Evolutionary conservation across 30 jellyfish, hydroid and myxozoan species (phyloP), one percentile per base, ranked within the genome.

Genomic region (Turritopsis dohrnii): DNA sequence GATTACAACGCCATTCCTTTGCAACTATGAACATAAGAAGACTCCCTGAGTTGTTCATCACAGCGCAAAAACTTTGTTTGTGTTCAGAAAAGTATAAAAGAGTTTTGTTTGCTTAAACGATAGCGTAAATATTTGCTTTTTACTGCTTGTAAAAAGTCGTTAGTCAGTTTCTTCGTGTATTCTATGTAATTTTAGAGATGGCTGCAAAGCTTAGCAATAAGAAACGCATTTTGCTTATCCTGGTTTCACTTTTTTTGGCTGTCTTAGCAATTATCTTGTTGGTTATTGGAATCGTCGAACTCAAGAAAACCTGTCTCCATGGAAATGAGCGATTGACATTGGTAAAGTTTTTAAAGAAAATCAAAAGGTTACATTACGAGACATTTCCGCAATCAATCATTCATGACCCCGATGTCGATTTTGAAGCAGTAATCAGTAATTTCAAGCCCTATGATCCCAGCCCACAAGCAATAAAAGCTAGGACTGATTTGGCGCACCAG

Each of bases 401-500:
- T 7, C 85, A 80, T 86, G 84, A 88, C 85, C 98, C 98, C 20
- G 95, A 85, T 54, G 89, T 79, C 1, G 84, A 83, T 1, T 69
- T 65, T 28, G 89, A 87, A 25, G 80, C 52, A 20, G 66, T 85
- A n/a, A 65, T 92, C 27, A 86, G 84, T 25, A 88, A 85, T 77
- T 88, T 88, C 81, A 85, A 80, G 30, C 97, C 96, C 52, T 93
- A 93, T 84, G 95, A 93, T 73, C 93, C 95, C 26, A 72, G 79
- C 28, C 96, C 96, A 19, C 28, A 52, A 27, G 71, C 94, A 16
- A 86, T 93, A 85, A 93, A 93, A 66, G 23, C 28, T 27, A 53
- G 91, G 73, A 93, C 98, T 13, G 98, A 93, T 65, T 21, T 71
- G 16, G 96, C 98, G 28, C 29, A 76, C 65, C 60, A 66, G 74